phyloP scores from a whole-genome alignment of 2,113 vertebrate species.

The Bubo blakistoni region DNA sequence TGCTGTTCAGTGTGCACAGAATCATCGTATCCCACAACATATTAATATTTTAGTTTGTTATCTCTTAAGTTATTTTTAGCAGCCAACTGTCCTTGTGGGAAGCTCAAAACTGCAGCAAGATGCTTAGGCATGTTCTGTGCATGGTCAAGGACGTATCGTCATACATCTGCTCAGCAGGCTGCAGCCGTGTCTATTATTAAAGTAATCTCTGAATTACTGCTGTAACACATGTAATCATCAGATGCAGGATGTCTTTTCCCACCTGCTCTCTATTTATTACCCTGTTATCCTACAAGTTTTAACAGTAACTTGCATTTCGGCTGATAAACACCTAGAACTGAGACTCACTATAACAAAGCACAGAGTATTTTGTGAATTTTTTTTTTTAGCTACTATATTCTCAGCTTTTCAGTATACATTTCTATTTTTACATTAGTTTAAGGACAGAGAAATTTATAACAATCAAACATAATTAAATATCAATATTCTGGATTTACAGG shows the following conservation, averaged over 20 bases:
- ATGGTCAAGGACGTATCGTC: background rate
- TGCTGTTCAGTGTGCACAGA: background rate
- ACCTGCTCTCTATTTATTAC: background rate
- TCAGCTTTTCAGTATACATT: background rate
- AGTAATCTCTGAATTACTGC: background rate
- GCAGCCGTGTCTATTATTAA: background rate
- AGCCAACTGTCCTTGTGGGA: background rate
- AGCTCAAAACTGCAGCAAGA: background rate
- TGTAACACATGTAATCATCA: background rate
- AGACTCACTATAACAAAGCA: background rate
- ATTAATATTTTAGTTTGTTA: conserved; percentile 34
- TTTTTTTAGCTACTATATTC: background rate
- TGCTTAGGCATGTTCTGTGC: background rate
- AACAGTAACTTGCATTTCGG: background rate
- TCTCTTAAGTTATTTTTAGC: background rate
- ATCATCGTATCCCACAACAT: background rate
- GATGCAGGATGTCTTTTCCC: background rate
- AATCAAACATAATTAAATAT: background rate
- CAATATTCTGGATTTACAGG: background rate
- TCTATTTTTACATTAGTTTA: background rate
- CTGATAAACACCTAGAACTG: background rate
- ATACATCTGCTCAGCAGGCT: conserved; percentile 12
- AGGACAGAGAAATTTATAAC: background rate
- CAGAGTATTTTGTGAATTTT: background rate
- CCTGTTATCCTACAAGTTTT: background rate